Base-by-base conservation (phyloP, 2,113 vertebrate genomes). In the Platichthys flesus region DNA sequence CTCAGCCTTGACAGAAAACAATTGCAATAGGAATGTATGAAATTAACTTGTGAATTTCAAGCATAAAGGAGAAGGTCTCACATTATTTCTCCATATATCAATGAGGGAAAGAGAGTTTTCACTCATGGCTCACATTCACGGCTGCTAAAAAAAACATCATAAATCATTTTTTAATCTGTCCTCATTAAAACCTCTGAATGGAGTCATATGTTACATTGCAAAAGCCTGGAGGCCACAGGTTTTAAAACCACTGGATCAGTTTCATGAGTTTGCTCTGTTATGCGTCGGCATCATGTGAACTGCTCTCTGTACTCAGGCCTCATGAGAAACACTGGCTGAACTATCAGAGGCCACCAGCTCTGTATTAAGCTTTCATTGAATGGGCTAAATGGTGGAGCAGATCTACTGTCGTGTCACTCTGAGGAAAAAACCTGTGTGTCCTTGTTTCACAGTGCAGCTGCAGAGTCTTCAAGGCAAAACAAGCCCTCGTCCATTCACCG, bases 351-450 rank as follows among this genome's bases (percentile, higher is more conserved):
- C 65, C 61, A 52, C n/a, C 42, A 37, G 21, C 15, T 83, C 61
- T 79, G 74, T 79, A 83, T 76, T 60, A 69, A 75, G 82, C 71
- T 23, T 75, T 84, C 76, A 85, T 85, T 79, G 85, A 83, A 76
- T 65, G 51, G 73, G 60, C 61, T 64, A 3, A 28, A 28, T 28
- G 4, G 16, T 57, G 74, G 57, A 61, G 55, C 78, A 49, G 58
- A 76, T 47, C 28, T 26, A 63, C 58, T 20, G 74, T 78, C 16
- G 26, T 37, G 31, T 57, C 35, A 16, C 73, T 79, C 62, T 6
- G 4, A 61, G 73, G 69, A 66, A 64, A 64, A 83, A 76, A 49
- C 23, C 45, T 20, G 13, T 5, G 20, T 18, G 64, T 79, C 63
- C 73, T 73, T 77, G 74, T 63, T 73, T 62, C 61, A 35, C 45